These are phyloP conservation scores for Corythaixoides concolor DNA, from an alignment of 2,113 vertebrate species.

Conservation along the genomic window DNA sequence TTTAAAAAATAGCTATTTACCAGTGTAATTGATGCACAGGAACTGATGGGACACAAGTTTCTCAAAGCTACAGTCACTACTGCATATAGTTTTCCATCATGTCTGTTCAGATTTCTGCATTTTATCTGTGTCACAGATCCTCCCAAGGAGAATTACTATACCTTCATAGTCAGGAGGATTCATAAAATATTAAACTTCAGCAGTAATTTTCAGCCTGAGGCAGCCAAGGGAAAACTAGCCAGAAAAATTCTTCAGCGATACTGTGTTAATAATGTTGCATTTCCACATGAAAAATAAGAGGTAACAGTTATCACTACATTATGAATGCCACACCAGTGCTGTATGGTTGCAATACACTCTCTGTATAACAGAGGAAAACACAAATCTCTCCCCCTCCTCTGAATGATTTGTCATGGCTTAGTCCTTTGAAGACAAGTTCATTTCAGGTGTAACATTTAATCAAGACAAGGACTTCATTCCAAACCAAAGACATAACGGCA, in stretches of 20 bases:
- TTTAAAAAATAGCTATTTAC: background rate
- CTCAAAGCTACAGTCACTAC: background rate
- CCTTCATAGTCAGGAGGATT: conserved; percentile 40
- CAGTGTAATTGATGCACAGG: background rate
- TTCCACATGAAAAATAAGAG: conserved; percentile 60
- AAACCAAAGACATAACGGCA: background rate
- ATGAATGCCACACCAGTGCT: conserved; percentile 27
- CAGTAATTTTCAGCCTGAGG: conserved; percentile 54
- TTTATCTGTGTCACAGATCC: conserved; percentile 43
- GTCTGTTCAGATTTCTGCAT: background rate
- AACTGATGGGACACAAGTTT: background rate
- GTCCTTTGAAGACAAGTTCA: conserved; percentile 21
- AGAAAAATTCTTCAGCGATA: conserved; percentile 62
- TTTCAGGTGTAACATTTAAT: conserved; percentile 49
- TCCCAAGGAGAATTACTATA: conserved; percentile 34
- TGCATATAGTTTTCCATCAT: background rate
- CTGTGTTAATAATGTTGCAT: conserved; percentile 47
- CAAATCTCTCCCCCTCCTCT: background rate
- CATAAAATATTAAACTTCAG: conserved; percentile 65
- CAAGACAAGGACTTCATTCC: conserved; percentile 15
- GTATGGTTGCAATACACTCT: background rate
- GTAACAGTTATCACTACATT: conserved; percentile 28
- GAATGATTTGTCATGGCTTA: background rate
- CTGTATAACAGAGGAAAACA: background rate
- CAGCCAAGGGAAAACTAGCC: conserved; percentile 50